Percentiles rank a stretch among this genome's conserved stretches.
Conservation (phyloP, 2,113 vertebrate genomes). For the Etia nguti region DNA sequence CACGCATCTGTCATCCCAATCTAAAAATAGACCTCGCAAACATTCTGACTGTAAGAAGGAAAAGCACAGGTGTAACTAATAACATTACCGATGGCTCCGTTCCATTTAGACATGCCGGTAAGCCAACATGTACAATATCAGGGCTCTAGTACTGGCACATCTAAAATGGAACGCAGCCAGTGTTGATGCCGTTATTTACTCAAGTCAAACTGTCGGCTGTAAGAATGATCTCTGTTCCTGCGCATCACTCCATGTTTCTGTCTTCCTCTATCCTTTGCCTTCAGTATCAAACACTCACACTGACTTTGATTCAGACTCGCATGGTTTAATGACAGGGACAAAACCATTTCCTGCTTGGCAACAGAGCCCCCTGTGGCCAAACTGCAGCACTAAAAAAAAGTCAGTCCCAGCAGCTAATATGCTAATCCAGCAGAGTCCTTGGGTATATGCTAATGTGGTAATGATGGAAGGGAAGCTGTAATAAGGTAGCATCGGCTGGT, state of each 20-base stretch:
- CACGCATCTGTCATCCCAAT: not conserved
- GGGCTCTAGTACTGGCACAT: not conserved
- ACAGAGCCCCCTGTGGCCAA: not conserved
- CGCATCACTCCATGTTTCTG: not conserved
- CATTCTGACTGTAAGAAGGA: not conserved
- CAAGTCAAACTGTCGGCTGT: not conserved
- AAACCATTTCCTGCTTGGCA: not conserved
- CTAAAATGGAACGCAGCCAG: not conserved
- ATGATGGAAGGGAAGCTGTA: conserved; percentile 14
- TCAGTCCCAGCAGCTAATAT: not conserved
- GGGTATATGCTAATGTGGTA: conserved; percentile 43
- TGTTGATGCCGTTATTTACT: not conserved
- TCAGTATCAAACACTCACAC: not conserved
- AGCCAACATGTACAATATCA: conserved; percentile 5
- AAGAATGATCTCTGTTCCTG: not conserved
- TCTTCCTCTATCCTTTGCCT: not conserved
- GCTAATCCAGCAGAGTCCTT: conserved; percentile 31
- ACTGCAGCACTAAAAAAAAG: not conserved
- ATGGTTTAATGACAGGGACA: not conserved
- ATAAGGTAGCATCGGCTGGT: conserved; percentile 22
- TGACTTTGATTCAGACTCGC: not conserved
- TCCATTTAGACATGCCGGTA: conserved; percentile 13
- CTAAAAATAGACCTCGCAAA: not conserved
- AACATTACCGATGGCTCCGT: conserved; percentile 14
- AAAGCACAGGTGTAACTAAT: conserved; percentile 23